Conservation (phyloP, 2,797 vertebrate species). For the Rhinatrema bivittatum region DNA sequence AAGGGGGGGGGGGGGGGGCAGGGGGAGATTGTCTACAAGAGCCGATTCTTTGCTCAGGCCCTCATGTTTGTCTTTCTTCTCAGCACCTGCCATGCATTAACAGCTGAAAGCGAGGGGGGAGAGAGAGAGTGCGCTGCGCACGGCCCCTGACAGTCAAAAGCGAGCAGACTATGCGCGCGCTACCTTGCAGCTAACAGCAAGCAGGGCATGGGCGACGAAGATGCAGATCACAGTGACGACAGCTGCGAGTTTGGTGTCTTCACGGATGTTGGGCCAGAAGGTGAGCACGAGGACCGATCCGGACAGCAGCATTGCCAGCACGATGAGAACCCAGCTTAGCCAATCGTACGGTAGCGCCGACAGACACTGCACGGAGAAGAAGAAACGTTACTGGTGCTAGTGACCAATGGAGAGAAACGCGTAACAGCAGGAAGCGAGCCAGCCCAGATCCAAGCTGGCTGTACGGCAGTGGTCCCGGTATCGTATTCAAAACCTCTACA, state of each 20-base stretch:
- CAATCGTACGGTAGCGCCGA: constrained; percentile 66
- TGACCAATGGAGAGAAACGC: too few relatives aligned
- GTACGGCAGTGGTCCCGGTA: too few relatives aligned
- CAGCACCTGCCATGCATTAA: too few relatives aligned
- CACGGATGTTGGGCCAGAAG: constrained; percentile 71
- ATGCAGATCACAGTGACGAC: constrained; percentile 51
- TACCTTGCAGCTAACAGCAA: constrained; percentile 79
- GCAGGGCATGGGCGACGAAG: constrained; percentile 63
- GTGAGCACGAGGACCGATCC: constrained; percentile 67
- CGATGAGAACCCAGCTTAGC: constrained; percentile 69
- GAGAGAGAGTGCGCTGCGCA: neutral
- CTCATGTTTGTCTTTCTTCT: too few relatives aligned
- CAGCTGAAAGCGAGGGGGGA: neutral
- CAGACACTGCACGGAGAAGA: constrained; percentile 53
- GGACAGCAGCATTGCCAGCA: constrained; percentile 63
- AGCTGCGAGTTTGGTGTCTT: constrained; percentile 61
- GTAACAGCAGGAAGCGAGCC: neutral
- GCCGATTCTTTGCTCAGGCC: too few relatives aligned
- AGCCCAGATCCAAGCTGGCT: neutral
- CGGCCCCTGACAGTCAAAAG: too few relatives aligned
- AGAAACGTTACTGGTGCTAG: neutral
- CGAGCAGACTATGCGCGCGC: too few relatives aligned
- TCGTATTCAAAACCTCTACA: too few relatives aligned
- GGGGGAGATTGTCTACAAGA: too few relatives aligned
- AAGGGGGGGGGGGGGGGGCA: too few relatives aligned